A percentile compares a stretch with the other conserved stretches of the same genome.
These are phyloP conservation scores for Drosophila simulans DNA, from an alignment of 1,140 invertebrate species.

Conservation along the genomic window DNA sequence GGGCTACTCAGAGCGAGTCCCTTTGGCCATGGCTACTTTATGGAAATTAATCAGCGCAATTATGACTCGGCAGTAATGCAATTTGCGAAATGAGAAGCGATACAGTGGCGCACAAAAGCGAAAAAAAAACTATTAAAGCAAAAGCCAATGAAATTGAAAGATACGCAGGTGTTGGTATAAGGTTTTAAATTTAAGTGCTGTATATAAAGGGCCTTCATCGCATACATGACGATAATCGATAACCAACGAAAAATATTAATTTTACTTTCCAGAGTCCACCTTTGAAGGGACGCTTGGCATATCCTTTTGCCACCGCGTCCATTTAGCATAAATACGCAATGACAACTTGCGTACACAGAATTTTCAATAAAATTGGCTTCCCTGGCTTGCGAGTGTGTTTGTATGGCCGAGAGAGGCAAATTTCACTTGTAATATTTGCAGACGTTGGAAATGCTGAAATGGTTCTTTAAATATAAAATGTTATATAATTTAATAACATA, in stretches of 20 bases:
- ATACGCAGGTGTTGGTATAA: constrained; percentile 6
- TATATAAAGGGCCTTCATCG: neutral
- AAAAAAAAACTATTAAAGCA: neutral
- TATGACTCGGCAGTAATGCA: constrained; percentile 68
- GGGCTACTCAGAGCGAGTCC: constrained; percentile 9
- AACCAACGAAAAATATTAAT: constrained; percentile 2
- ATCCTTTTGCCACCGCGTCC: constrained; percentile 49
- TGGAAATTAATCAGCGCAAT: constrained; percentile 81
- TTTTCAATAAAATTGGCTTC: constrained; percentile 58
- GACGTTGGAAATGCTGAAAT: too few species aligned
- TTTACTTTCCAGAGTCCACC: constrained; percentile 23
- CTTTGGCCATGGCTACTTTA: constrained; percentile 55
- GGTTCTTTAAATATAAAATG: neutral
- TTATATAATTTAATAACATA: neutral
- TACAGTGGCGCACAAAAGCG: constrained; percentile 23
- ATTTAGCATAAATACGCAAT: constrained; percentile 77
- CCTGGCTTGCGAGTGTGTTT: neutral
- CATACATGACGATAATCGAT: constrained; percentile 18
- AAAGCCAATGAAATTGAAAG: constrained; percentile 3
- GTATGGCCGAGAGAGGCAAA: constrained; percentile 34
- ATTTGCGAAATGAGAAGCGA: constrained; percentile 72
- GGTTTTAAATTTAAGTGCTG: constrained; percentile 16
- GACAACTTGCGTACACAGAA: constrained; percentile 43
- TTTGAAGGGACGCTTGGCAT: constrained; percentile 19
- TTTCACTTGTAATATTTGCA: constrained; percentile 41